Percentiles rank a stretch among this genome's conserved stretches.
phyloP scores from a whole-genome alignment of 2,888 invertebrate genomes.

The Morpho achilles region DNA sequence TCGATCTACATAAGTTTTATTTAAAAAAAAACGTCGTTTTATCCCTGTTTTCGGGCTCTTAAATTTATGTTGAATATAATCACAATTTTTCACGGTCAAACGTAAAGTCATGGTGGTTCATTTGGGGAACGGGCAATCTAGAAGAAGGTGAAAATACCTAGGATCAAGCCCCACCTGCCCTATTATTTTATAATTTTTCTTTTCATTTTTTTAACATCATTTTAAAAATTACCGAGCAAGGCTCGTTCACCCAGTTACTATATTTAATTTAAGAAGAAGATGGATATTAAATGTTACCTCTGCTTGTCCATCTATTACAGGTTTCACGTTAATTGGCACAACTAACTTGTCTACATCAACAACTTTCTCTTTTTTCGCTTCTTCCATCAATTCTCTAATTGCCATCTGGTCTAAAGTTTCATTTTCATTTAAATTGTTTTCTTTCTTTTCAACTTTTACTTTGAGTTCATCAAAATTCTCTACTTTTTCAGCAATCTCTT shows the following conservation, averaged over 20 bases:
- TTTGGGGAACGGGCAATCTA: no score
- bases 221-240: not conserved
- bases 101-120: no score
- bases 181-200: no score
- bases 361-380: slow-evolving; percentile 63
- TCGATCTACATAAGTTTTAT: no score
- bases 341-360: slow-evolving; percentile 56
- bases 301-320: slow-evolving; percentile 79
- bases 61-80: no score
- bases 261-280: not conserved
- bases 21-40: no score
- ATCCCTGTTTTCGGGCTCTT: no score
- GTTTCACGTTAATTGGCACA: slow-evolving; percentile 79
- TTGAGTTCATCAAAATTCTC: slow-evolving; percentile 74
- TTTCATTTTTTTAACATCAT: not conserved
- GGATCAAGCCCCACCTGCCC: no score
- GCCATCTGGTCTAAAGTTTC: slow-evolving; percentile 83
- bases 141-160: no score
- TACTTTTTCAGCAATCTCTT: slow-evolving; percentile 70
- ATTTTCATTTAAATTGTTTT: slow-evolving; percentile 37
- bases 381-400: slow-evolving; percentile 84
- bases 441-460: slow-evolving; percentile 36
- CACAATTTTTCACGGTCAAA: no score
- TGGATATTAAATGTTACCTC: slow-evolving; percentile 62
- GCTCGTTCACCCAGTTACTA: not conserved